Conservation (phyloP, 1,140 invertebrate species). For the Dysdera silvatica region DNA sequence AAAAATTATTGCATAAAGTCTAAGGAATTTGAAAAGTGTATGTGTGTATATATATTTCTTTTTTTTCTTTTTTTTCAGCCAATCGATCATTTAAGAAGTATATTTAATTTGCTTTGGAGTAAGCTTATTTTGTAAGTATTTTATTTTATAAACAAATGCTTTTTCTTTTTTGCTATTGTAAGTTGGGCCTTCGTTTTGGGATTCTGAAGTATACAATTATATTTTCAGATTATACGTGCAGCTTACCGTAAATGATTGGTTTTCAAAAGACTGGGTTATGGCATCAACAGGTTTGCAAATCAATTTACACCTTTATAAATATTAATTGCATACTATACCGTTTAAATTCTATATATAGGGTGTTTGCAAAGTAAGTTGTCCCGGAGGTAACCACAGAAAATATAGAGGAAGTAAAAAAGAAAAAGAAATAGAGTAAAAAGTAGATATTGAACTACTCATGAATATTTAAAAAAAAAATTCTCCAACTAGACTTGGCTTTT, state of each 20-base stretch:
- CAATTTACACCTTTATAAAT: no score
- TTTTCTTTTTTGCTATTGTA: not conserved
- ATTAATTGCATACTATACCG: no score
- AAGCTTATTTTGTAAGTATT: constrained; percentile 30
- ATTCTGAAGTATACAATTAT: not conserved
- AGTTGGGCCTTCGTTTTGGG: not conserved
- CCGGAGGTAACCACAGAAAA: no score
- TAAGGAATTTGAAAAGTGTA: no score
- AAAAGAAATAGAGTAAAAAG: no score
- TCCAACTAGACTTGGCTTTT: no score
- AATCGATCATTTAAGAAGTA: constrained; percentile 21
- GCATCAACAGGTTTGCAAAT: constrained; percentile 21
- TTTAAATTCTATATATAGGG: no score
- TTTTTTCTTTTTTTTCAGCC: constrained; percentile 20
- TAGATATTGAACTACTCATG: no score
- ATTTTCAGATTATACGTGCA: constrained; percentile 22
- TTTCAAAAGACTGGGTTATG: constrained; percentile 22
- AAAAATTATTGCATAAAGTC: no score
- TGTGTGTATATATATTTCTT: no score
- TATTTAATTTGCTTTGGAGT: constrained; percentile 28
- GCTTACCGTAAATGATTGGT: constrained; percentile 24
- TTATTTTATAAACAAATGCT: not conserved
- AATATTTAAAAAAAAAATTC: no score
- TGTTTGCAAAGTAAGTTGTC: no score
- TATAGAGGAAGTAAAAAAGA: not conserved